phyloP scores from a whole-genome alignment of 2,113 vertebrate genomes.

The Serilophus lunatus region DNA sequence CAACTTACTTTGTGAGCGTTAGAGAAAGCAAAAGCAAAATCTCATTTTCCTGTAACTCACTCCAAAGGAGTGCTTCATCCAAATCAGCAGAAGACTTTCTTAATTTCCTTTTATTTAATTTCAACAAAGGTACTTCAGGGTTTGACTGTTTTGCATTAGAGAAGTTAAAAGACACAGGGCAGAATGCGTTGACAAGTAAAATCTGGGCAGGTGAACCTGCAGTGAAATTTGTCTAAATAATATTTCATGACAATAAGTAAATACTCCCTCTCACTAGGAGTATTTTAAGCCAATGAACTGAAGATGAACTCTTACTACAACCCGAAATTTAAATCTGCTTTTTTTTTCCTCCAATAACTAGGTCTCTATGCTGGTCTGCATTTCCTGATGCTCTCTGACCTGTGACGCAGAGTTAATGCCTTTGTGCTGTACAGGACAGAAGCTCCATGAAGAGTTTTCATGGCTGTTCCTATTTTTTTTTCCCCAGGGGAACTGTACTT shows the following conservation, averaged over 20 bases:
- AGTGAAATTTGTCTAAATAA: not conserved
- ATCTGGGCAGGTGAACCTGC: not conserved
- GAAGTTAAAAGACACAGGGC: not conserved
- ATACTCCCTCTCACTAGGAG: not conserved
- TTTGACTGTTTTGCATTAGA: not conserved
- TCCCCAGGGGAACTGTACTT: conserved; percentile 91
- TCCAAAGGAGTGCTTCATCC: not conserved
- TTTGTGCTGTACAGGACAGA: not conserved
- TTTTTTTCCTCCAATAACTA: not conserved
- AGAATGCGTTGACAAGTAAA: not conserved
- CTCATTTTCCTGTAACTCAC: not conserved
- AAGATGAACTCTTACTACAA: not conserved
- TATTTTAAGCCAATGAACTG: not conserved
- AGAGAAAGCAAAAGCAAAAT: not conserved
- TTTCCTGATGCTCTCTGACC: not conserved
- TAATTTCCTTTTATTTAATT: not conserved
- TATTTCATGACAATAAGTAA: not conserved
- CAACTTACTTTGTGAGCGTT: not conserved
- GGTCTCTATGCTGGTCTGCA: not conserved
- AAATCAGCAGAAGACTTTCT: not conserved
- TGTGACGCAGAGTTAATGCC: not conserved
- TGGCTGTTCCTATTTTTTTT: not conserved
- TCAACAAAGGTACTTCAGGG: not conserved
- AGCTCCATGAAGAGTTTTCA: not conserved
- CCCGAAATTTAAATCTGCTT: not conserved